Percentiles rank a stretch among this genome's conserved stretches.
Conservation (phyloP, 2,888 invertebrate genomes). For the Cephus runcator region DNA sequence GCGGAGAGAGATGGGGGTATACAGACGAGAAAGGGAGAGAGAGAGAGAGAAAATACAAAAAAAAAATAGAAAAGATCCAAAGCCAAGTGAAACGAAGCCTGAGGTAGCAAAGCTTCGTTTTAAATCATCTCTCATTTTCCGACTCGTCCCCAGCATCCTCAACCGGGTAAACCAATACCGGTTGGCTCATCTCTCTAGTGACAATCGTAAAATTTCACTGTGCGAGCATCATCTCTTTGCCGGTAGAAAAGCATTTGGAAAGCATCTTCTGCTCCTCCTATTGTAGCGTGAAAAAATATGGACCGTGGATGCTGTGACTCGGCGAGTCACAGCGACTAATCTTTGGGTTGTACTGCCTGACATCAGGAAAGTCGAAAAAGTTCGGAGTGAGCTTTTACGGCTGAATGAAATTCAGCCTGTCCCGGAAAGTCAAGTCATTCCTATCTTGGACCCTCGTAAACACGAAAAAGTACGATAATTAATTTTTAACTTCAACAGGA, state of each 20-base stretch:
- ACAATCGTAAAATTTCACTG: slow-evolving; percentile 25
- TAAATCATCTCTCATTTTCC: not conserved
- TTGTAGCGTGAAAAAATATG: not conserved
- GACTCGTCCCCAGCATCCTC: slow-evolving; percentile 12
- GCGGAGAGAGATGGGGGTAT: not conserved
- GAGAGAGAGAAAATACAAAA: slow-evolving; percentile 23
- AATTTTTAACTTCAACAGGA: slow-evolving; percentile 9
- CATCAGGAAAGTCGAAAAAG: not conserved
- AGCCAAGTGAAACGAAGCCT: slow-evolving; percentile 7
- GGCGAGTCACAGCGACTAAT: not conserved
- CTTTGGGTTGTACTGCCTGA: not conserved
- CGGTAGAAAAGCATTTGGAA: slow-evolving; percentile 29
- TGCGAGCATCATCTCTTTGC: slow-evolving; percentile 21
- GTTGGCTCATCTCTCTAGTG: slow-evolving; percentile 11
- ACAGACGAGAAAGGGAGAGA: slow-evolving; percentile 8
- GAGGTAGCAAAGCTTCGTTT: slow-evolving; percentile 17
- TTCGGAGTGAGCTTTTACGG: slow-evolving; percentile 7
- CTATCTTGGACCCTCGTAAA: slow-evolving; percentile 7
- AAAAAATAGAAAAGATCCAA: slow-evolving; percentile 23
- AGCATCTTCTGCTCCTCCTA: slow-evolving; percentile 6
- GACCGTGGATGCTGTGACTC: not conserved
- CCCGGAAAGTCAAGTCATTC: not conserved
- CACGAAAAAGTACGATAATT: slow-evolving; percentile 15
- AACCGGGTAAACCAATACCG: slow-evolving; percentile 20
- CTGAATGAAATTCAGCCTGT: slow-evolving; percentile 7